Evolutionary conservation across 2,797 vertebrate genomes (phyloP).

Genomic region (Leptatherina wallacei): DNA sequence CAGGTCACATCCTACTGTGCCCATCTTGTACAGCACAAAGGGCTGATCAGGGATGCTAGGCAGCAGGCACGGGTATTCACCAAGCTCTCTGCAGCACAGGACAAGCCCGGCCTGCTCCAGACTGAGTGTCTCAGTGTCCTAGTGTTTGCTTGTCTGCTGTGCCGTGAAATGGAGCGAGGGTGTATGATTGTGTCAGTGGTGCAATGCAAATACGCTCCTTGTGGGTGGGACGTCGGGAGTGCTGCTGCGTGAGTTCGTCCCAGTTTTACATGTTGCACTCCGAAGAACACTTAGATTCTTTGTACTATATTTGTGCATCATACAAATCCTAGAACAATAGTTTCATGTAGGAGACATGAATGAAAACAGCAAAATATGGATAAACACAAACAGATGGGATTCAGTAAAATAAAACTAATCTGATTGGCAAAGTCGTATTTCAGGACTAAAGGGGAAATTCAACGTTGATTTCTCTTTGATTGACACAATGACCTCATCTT

Average conservation of each 20-base stretch:
- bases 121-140: constrained; percentile 62
- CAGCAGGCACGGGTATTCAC: constrained; percentile 63
- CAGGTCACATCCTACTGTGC: constrained; percentile 58
- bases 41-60: constrained; percentile 71
- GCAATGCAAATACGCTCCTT: constrained; percentile 58
- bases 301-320: background rate
- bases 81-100: constrained; percentile 44
- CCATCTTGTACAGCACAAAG: constrained; percentile 59
- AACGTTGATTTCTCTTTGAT: background rate
- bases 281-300: background rate
- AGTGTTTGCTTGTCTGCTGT: constrained; percentile 72
- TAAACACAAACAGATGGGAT: background rate
- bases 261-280: constrained; percentile 24
- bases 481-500: constrained; percentile 19
- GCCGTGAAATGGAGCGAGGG: constrained; percentile 69
- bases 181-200: constrained; percentile 54
- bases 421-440: no score
- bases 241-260: constrained; percentile 28
- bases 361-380: no score
- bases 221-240: constrained; percentile 22
- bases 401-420: background rate
- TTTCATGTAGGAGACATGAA: background rate
- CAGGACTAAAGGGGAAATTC: background rate
- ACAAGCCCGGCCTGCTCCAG: constrained; percentile 48
- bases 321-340: background rate